Base-by-base conservation (phyloP, 2,113 vertebrate genomes). In the Pogonocichla stellata region DNA sequence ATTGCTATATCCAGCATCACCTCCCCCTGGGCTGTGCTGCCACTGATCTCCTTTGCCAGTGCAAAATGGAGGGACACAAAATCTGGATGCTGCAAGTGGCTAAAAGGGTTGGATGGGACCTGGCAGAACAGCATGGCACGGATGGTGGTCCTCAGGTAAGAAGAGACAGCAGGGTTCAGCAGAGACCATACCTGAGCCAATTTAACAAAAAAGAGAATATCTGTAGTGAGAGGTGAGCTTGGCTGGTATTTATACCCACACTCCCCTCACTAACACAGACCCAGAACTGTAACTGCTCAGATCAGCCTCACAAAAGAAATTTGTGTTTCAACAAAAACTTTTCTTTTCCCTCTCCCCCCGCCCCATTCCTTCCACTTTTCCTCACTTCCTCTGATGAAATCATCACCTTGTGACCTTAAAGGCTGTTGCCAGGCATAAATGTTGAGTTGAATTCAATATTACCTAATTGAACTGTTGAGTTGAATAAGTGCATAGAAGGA, bases 301-400 rank as follows among this genome's bases (percentile, higher is more conserved):
- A 79, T 43, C 10, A 0, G 13, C 69, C 82, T 86, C 75, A 58
- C 18, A 83, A 38, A 92, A 92, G 19, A 65, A 53, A 86, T 65
- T 23, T 2, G 0, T 80, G 16, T 78, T 78, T 87, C 58, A 86
- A 88, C 48, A 93, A 75, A 89, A 86, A 14, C 2, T 47, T 50
- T 38, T 65, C n/a, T 45, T 10, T 0, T 0, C 8, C 6, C 42
- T 88, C 74, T 34, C 0, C 19, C 34, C 4, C 19, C 7, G 0
- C n/a, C 12, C n/a, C n/a, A 75, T 92, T 92, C 82, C 73, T 93
- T 92, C 38, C 18, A 72, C 43, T 82, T 94, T 51, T 83, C 8
- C 67, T 86, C 0, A 0, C 14, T 64, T 86, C 24, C 58, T 74
- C 25, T 78, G 67, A 72, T 65, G 53, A 73, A 89, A 78, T 86